phyloP scores from a whole-genome alignment of 2,888 invertebrate species.

The Sphaeridia pumilis region DNA sequence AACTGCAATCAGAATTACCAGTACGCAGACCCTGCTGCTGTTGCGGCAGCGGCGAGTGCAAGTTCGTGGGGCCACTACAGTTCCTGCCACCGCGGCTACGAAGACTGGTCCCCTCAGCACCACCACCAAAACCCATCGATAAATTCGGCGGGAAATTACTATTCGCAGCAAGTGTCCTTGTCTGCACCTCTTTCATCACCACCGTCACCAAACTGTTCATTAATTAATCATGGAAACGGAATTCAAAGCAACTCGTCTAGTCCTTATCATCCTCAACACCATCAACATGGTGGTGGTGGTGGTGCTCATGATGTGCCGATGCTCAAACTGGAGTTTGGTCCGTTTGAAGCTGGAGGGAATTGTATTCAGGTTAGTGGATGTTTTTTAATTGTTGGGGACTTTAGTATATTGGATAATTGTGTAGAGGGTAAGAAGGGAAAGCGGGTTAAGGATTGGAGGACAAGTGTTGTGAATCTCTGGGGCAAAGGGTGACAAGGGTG shows the following conservation, averaged over 20 bases:
- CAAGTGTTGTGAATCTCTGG: neutral
- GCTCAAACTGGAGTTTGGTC: too few relatives aligned
- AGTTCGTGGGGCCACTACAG: constrained; percentile 27
- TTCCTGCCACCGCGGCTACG: constrained; percentile 27
- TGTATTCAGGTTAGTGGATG: too few relatives aligned
- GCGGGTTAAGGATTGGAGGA: too few relatives aligned
- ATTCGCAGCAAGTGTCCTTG: neutral
- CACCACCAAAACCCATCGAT: constrained; percentile 17
- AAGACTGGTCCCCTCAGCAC: constrained; percentile 23
- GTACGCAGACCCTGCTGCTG: constrained; percentile 28
- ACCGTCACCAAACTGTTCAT: constrained; percentile 21
- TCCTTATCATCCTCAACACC: neutral
- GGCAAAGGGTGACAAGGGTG: neutral
- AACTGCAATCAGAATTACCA: constrained; percentile 31
- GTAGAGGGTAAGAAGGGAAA: too few relatives aligned
- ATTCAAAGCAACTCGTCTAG: too few relatives aligned
- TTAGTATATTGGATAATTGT: too few relatives aligned
- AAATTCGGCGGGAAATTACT: neutral
- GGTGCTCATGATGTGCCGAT: constrained; percentile 8
- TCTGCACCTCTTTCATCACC: too few relatives aligned
- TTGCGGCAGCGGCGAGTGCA: constrained; percentile 24
- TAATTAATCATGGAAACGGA: too few relatives aligned
- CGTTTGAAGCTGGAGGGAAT: too few relatives aligned
- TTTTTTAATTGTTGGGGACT: too few relatives aligned
- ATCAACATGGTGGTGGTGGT: neutral